Evolutionary conservation across 92 coral and sea anemone genomes (phyloP).

Genomic region (Nematostella vectensis): DNA sequence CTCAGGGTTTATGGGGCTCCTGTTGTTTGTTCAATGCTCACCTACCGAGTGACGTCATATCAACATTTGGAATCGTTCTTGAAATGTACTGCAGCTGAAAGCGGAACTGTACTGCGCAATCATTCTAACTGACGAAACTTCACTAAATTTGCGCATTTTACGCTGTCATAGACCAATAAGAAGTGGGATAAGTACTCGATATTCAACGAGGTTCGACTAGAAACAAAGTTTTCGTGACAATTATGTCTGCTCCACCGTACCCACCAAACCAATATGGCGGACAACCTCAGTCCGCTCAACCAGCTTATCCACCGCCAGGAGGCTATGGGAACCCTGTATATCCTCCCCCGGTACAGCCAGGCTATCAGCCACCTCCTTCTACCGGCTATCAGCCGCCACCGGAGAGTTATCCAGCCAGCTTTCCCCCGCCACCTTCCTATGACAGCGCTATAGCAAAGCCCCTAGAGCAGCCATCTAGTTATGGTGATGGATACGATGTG

Average conservation of each 20-base stretch:
- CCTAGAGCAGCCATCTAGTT: background rate
- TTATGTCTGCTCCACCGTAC: constrained; percentile 9
- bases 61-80: no score
- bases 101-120: no score
- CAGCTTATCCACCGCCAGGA: constrained; percentile 28
- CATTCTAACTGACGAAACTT: no score
- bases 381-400: constrained; percentile 11
- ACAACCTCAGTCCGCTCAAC: constrained; percentile 1
- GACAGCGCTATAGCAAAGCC: constrained; percentile 29
- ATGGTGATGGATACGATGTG: no score
- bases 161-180: no score
- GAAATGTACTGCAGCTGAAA: no score
- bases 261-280: constrained; percentile 17
- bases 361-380: constrained; percentile 3
- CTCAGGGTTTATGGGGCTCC: no score
- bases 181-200: no score
- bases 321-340: constrained; percentile 8
- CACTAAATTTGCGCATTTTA: background rate
- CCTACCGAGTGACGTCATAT: no score
- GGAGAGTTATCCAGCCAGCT: background rate
- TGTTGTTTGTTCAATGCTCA: no score
- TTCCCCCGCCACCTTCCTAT: constrained; percentile 56
- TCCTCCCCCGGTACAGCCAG: constrained; percentile 14
- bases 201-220: no score
- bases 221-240: no score